Evolutionary conservation across 2,797 vertebrate genomes (phyloP).

Genomic region (Propithecus perrieri): DNA sequence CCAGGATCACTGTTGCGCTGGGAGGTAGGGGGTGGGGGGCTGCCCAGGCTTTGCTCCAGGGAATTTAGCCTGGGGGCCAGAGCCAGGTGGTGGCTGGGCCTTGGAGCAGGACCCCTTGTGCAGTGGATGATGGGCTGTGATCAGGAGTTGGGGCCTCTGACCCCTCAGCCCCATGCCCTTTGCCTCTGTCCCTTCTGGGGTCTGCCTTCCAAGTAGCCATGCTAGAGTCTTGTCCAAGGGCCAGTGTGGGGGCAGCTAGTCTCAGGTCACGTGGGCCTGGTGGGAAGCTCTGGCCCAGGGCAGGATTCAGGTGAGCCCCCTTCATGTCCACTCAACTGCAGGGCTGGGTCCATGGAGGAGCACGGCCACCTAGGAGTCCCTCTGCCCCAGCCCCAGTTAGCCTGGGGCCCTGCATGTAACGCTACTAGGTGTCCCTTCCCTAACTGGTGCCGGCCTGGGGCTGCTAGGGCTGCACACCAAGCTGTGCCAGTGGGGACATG

Average conservation of each 20-base stretch:
- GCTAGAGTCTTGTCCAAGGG: neutral
- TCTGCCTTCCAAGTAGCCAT: neutral
- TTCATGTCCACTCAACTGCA: neutral
- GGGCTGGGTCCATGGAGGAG: neutral
- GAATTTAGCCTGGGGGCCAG: neutral
- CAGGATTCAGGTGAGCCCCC: neutral
- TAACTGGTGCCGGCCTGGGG: neutral
- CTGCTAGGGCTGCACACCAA: neutral
- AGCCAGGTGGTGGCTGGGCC: neutral
- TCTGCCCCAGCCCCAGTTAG: neutral
- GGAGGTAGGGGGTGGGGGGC: neutral
- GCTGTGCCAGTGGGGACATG: neutral
- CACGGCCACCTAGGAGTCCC: rapidly evolving
- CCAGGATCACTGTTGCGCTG: neutral
- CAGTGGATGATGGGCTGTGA: neutral
- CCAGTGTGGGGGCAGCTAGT: neutral
- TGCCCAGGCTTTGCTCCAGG: neutral
- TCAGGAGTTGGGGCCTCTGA: neutral
- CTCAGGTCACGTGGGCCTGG: neutral
- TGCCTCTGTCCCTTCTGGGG: neutral
- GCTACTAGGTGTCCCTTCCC: rapidly evolving
- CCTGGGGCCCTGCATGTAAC: neutral
- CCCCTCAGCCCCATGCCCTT: neutral
- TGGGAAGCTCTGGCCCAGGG: neutral
- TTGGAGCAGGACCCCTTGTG: neutral